Conservation (phyloP, 1,140 invertebrate genomes). For the Caerostris extrusa region DNA sequence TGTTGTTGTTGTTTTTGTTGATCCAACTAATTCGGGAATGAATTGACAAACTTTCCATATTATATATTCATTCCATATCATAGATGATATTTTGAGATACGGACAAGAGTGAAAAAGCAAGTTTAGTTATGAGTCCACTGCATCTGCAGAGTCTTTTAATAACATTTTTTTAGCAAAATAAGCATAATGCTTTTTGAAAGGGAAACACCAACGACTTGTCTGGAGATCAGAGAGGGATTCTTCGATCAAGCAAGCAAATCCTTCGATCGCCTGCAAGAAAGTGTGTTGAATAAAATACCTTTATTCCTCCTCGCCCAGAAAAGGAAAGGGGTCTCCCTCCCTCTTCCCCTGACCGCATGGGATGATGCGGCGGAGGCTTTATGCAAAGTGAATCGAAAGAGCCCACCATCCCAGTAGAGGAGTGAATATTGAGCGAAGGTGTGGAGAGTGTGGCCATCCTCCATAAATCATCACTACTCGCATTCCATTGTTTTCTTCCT, state of each 20-base stretch:
- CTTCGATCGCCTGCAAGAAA: neutral
- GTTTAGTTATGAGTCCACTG: no score
- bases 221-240: neutral
- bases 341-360: slow-evolving; percentile 45
- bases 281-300: slow-evolving; percentile 37
- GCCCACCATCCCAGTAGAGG: slow-evolving; percentile 29
- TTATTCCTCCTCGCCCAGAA: slow-evolving; percentile 6
- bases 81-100: no score
- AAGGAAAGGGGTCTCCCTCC: neutral
- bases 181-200: neutral
- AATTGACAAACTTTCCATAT: no score
- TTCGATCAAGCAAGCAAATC: slow-evolving; percentile 15
- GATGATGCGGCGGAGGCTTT: slow-evolving; percentile 22
- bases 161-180: no score
- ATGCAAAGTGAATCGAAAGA: slow-evolving; percentile 43
- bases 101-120: no score
- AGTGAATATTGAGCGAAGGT: slow-evolving; percentile 69
- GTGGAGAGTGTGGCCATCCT: slow-evolving; percentile 9
- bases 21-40: no score
- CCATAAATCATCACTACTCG: slow-evolving; percentile 72
- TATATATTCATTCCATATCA: no score
- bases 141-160: no score
- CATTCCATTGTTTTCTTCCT: slow-evolving; percentile 73
- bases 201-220: neutral
- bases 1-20: no score